Conservation (phyloP, 1,140 invertebrate species). For the Glossosoma conforme region DNA sequence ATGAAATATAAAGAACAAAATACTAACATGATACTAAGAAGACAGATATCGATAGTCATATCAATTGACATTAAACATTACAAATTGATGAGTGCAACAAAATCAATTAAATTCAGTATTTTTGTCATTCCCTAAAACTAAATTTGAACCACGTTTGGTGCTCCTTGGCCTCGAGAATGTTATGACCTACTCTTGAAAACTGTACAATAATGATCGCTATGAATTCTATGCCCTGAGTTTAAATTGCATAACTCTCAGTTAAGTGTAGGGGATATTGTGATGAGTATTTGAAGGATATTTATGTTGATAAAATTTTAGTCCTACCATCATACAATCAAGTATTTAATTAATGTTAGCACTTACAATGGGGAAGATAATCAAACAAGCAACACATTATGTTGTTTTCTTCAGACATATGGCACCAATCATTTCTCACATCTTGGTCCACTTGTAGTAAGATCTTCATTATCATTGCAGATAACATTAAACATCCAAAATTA, state of each 20-base stretch:
- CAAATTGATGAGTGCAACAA: too few species aligned
- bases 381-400: conserved; percentile 26
- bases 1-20: too few species aligned
- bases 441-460: conserved; percentile 9
- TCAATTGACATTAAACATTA: too few species aligned
- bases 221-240: not conserved
- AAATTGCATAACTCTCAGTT: not conserved
- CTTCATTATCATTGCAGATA: conserved; percentile 17
- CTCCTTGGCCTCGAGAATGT: too few species aligned
- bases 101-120: too few species aligned
- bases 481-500: conserved; percentile 13
- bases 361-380: conserved; percentile 17
- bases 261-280: not conserved
- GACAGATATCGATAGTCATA: too few species aligned
- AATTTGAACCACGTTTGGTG: too few species aligned
- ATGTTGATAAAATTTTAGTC: not conserved
- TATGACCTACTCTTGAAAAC: not conserved
- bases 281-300: not conserved
- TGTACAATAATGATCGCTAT: not conserved
- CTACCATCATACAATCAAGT: not conserved
- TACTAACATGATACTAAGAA: too few species aligned
- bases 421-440: conserved; percentile 12
- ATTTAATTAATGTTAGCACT: not conserved
- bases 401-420: not conserved
- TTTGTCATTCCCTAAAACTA: too few species aligned